Percentiles rank a stretch among this genome's conserved stretches.
Conservation (phyloP, 2,797 vertebrate species). For the Sebastes minor region DNA sequence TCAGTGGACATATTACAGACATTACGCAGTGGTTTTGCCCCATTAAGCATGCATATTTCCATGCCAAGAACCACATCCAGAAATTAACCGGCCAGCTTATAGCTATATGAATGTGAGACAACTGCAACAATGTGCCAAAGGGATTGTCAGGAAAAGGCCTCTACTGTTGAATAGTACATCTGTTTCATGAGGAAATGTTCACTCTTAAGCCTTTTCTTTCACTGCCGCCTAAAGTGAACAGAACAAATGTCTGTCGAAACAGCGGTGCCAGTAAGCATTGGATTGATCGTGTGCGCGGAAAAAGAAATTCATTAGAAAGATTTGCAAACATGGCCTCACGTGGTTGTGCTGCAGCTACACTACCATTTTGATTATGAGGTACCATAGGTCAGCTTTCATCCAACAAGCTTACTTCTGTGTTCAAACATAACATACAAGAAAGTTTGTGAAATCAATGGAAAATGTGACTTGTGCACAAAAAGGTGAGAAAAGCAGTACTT, state of each 20-base stretch:
- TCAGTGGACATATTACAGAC: conserved; percentile 74
- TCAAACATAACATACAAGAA: not conserved
- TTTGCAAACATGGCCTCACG: not conserved
- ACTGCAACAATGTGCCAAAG: conserved; percentile 58
- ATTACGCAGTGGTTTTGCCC: conserved; percentile 72
- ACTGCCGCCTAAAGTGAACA: conserved; percentile 38
- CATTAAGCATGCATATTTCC: conserved; percentile 65
- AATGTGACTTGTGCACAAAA: conserved; percentile 9
- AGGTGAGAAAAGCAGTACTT: not conserved
- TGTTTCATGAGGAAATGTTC: conserved; percentile 66
- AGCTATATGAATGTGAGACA: conserved; percentile 56
- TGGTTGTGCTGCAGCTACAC: not conserved
- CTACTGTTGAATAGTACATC: conserved; percentile 45
- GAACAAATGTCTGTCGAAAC: conserved; percentile 38
- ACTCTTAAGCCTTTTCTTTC: conserved; percentile 45
- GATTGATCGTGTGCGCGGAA: conserved; percentile 15
- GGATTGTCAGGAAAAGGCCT: conserved; percentile 58
- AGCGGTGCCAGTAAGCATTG: not conserved
- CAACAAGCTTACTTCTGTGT: not conserved
- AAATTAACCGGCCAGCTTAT: conserved; percentile 66
- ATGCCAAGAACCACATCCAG: conserved; percentile 76
- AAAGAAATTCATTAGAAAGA: conserved; percentile 3
- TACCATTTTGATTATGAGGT: conserved; percentile 2
- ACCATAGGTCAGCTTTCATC: not conserved
- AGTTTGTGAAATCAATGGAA: conserved; percentile 4